Conservation (phyloP, 2,888 invertebrate species). For the Callyntrura guangdongensis region DNA sequence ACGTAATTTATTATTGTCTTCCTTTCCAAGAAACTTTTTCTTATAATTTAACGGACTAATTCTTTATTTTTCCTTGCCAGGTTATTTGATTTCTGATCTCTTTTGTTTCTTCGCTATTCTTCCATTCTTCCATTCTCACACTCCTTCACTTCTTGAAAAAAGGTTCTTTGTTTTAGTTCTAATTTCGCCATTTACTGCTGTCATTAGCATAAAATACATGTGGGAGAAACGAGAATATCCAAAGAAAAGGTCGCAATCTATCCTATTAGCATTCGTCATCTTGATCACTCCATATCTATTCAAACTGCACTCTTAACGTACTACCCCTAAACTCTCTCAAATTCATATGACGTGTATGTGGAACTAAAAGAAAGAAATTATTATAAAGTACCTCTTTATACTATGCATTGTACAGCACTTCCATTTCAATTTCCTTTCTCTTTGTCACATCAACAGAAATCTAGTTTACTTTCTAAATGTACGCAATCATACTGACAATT, state of each 20-base stretch:
- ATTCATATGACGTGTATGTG: background rate
- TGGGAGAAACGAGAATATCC: background rate
- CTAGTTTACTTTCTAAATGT: background rate
- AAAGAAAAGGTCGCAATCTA: background rate
- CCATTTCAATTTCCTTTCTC: conserved; percentile 61
- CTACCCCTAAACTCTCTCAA: background rate
- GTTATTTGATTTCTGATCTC: conserved; percentile 68
- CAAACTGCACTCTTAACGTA: background rate
- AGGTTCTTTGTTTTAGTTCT: conserved; percentile 5
- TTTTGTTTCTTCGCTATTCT: conserved; percentile 32
- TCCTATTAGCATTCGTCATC: conserved; percentile 35
- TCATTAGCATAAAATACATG: conserved; percentile 58
- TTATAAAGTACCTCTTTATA: background rate
- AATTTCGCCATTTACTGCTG: background rate
- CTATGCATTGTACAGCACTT: conserved; percentile 44
- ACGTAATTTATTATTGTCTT: conserved; percentile 12
- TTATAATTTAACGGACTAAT: conserved; percentile 51
- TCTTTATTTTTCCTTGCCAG: conserved; percentile 68
- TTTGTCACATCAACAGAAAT: conserved; percentile 46
- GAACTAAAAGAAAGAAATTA: conserved; percentile 13
- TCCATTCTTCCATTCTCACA: background rate
- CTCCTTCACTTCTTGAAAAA: conserved; percentile 17
- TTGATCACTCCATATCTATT: background rate
- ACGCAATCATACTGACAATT: no score
- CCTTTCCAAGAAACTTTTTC: conserved; percentile 53